Conservation (phyloP, 2,888 invertebrate species). For the Tinea pellionella region DNA sequence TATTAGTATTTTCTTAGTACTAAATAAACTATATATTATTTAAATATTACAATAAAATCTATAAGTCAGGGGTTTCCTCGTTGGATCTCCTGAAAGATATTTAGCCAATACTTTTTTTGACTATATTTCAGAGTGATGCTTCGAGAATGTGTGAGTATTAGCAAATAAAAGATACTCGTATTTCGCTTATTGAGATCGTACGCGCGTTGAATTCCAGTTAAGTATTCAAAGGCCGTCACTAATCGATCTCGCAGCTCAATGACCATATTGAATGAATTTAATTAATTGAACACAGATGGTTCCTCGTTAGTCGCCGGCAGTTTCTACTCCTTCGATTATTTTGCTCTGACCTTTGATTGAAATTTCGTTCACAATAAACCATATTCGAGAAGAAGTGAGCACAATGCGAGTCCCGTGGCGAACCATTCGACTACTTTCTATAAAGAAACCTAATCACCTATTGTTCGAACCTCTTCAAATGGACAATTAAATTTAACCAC, state of each 20-base stretch:
- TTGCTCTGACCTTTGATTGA: constrained; percentile 58
- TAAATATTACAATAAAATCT: too few species aligned
- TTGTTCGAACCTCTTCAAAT: constrained; percentile 33
- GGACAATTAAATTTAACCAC: constrained; percentile 16
- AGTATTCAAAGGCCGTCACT: background rate
- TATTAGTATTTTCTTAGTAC: too few species aligned
- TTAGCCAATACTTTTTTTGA: too few species aligned
- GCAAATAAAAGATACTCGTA: background rate
- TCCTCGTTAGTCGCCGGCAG: constrained; percentile 46
- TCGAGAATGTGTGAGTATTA: too few species aligned
- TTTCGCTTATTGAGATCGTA: background rate
- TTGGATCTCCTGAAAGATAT: too few species aligned
- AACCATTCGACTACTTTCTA: constrained; percentile 14
- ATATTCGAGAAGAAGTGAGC: background rate
- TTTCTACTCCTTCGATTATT: constrained; percentile 25
- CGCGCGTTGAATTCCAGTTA: background rate
- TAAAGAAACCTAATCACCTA: constrained; percentile 41
- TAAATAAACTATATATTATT: too few species aligned
- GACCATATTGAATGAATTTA: constrained; percentile 35
- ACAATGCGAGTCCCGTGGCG: constrained; percentile 15
- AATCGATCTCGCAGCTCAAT: constrained; percentile 13
- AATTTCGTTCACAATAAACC: constrained; percentile 21
- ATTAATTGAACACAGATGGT: constrained; percentile 66
- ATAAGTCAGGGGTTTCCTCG: too few species aligned
- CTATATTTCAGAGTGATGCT: too few species aligned